phyloP scores from a whole-genome alignment of 2,113 vertebrate species.

The Osmerus eperlanus region DNA sequence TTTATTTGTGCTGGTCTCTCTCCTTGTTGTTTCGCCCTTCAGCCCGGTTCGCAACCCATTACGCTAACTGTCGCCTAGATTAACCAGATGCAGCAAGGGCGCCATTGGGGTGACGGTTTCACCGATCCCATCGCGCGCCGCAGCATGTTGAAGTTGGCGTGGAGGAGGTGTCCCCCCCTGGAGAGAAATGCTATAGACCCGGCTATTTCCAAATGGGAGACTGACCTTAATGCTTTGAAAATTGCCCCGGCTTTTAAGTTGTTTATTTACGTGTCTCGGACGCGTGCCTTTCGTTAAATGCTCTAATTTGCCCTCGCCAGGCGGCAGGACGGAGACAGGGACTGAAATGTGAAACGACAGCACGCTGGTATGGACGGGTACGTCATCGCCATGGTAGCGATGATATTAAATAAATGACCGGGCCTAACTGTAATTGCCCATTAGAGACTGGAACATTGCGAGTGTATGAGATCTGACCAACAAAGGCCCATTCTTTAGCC shows the following conservation, averaged over 20 bases:
- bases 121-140: constrained; percentile 9
- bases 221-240: constrained; percentile 4
- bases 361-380: constrained; percentile 32
- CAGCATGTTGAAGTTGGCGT: constrained; percentile 14
- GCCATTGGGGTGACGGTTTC: constrained; percentile 6
- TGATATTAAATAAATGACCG: constrained; percentile 62
- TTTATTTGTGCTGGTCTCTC: constrained; percentile 26
- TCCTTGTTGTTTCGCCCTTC: constrained; percentile 20
- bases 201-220: constrained; percentile 4
- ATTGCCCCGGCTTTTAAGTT: not conserved
- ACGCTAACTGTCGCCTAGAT: constrained; percentile 2
- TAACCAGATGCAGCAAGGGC: constrained; percentile 10
- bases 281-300: constrained; percentile 9
- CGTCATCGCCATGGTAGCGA: constrained; percentile 56
- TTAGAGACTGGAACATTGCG: constrained; percentile 64
- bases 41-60: constrained; percentile 13
- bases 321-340: constrained; percentile 17
- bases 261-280: constrained; percentile 5
- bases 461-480: constrained; percentile 58
- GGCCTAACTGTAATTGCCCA: constrained; percentile 57
- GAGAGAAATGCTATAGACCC: not conserved
- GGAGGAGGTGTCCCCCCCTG: not conserved
- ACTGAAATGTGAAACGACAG: constrained; percentile 28
- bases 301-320: constrained; percentile 16
- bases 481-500: constrained; percentile 65